Percentiles rank a stretch among this genome's conserved stretches.
phyloP scores from a whole-genome alignment of 2,797 vertebrate genomes.

The Helarctos malayanus region DNA sequence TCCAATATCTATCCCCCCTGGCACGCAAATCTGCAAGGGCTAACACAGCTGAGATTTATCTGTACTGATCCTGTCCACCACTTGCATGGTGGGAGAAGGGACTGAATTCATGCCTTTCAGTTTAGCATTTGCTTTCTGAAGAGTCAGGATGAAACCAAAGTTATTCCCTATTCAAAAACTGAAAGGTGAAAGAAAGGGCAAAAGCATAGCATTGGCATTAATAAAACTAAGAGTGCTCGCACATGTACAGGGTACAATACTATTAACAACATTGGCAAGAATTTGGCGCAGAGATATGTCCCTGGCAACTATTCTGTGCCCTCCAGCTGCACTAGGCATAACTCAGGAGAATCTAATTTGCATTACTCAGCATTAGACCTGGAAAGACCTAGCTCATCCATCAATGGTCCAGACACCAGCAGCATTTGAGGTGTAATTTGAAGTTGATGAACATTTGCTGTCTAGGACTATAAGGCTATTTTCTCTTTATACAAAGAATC shows the following conservation, averaged over 20 bases:
- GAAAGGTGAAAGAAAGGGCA: slow-evolving; percentile 79
- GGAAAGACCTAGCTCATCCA: slow-evolving; percentile 82
- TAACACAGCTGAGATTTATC: neutral
- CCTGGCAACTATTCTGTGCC: slow-evolving; percentile 79
- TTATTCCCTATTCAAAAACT: slow-evolving; percentile 64
- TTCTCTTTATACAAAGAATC: slow-evolving; percentile 75
- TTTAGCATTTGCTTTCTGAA: slow-evolving; percentile 55
- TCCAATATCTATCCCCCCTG: neutral
- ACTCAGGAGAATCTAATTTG: slow-evolving; percentile 83
- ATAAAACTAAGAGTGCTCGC: slow-evolving; percentile 70
- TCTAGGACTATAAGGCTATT: slow-evolving; percentile 71
- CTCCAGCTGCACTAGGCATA: slow-evolving; percentile 78
- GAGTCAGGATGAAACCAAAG: slow-evolving; percentile 61
- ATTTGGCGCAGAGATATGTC: slow-evolving; percentile 76
- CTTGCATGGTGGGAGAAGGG: neutral
- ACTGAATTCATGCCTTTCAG: neutral
- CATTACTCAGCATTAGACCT: slow-evolving; percentile 83
- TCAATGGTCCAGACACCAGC: slow-evolving; percentile 81
- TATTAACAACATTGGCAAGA: slow-evolving; percentile 82
- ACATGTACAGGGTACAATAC: slow-evolving; percentile 65
- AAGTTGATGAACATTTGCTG: slow-evolving; percentile 79
- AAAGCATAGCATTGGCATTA: slow-evolving; percentile 67
- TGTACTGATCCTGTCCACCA: neutral
- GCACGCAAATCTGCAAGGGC: neutral
- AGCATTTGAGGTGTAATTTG: slow-evolving; percentile 81